A percentile compares a stretch with the other conserved stretches of the same genome.
These are phyloP conservation scores for Plusia festucae DNA, from an alignment of 2,888 invertebrate genomes.

Conservation along the genomic window DNA sequence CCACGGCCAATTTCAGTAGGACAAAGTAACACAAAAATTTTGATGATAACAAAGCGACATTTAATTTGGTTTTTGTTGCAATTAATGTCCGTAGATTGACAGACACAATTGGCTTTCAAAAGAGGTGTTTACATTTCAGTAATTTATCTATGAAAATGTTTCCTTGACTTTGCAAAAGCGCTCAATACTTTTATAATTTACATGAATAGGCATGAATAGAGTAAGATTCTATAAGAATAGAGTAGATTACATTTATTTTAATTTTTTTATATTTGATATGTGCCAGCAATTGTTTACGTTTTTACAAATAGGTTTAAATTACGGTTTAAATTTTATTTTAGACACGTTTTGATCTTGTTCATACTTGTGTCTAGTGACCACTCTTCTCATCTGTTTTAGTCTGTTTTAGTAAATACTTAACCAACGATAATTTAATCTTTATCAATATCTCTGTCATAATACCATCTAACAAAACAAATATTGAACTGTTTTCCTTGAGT, in stretches of 20 bases:
- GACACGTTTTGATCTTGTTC: too few species aligned
- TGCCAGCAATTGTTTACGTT: background rate
- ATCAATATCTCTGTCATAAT: background rate
- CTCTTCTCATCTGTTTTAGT: too few species aligned
- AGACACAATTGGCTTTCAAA: background rate
- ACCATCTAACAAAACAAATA: background rate
- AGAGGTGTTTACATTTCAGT: background rate
- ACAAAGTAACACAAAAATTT: conserved; percentile 28
- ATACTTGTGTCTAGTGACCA: background rate
- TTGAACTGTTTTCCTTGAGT: conserved; percentile 11
- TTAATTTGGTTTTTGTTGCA: conserved; percentile 15
- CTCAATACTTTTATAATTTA: too few species aligned
- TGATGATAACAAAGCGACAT: conserved; percentile 25
- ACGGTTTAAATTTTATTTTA: too few species aligned
- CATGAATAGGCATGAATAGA: too few species aligned
- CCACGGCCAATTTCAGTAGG: conserved; percentile 8
- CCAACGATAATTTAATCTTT: background rate
- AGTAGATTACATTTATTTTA: background rate
- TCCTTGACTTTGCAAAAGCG: background rate
- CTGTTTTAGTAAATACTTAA: background rate
- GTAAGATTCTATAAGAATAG: too few species aligned
- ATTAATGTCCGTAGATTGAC: background rate
- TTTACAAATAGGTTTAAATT: too few species aligned
- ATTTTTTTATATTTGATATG: background rate
- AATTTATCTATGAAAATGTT: background rate